Conservation (phyloP, 2,888 invertebrate species). For the Drosophila testacea region DNA sequence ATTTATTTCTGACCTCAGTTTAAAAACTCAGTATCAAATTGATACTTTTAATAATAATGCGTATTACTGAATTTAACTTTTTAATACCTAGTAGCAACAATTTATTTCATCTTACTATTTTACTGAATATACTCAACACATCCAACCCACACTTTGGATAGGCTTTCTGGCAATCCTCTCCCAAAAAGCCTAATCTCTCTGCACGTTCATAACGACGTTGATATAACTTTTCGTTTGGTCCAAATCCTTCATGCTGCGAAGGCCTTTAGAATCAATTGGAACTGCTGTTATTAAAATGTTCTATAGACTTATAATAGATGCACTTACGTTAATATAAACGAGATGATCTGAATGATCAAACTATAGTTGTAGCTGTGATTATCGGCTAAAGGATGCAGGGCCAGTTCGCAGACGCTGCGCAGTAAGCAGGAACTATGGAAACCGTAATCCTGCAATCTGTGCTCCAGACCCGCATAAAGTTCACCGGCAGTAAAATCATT, state of each 20-base stretch:
- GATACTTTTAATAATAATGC: neutral
- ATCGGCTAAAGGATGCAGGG: conserved; percentile 87
- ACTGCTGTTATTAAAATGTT: conserved; percentile 1
- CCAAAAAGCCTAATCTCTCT: conserved; percentile 80
- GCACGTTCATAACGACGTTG: conserved; percentile 80
- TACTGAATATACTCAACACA: conserved; percentile 68
- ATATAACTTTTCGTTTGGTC: conserved; percentile 85
- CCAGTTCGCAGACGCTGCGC: conserved; percentile 89
- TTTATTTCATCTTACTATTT: conserved; percentile 63
- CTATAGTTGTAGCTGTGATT: conserved; percentile 84
- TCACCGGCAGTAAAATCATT: conserved; percentile 82
- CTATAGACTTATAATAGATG: neutral
- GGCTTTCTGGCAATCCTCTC: conserved; percentile 78
- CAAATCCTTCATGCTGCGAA: conserved; percentile 87
- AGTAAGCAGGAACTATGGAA: conserved; percentile 89
- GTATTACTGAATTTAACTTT: neutral
- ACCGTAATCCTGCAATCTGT: conserved; percentile 85
- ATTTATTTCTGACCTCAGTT: neutral
- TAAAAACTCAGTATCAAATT: neutral
- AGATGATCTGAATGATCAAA: conserved; percentile 89
- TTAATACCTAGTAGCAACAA: too few relatives aligned
- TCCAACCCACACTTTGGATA: conserved; percentile 81
- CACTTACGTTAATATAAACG: conserved; percentile 89
- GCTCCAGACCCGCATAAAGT: conserved; percentile 76
- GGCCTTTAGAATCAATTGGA: conserved; percentile 83